Evolutionary conservation across 2,888 invertebrate genomes (phyloP).

Genomic region (Troides oblongomaculatus): DNA sequence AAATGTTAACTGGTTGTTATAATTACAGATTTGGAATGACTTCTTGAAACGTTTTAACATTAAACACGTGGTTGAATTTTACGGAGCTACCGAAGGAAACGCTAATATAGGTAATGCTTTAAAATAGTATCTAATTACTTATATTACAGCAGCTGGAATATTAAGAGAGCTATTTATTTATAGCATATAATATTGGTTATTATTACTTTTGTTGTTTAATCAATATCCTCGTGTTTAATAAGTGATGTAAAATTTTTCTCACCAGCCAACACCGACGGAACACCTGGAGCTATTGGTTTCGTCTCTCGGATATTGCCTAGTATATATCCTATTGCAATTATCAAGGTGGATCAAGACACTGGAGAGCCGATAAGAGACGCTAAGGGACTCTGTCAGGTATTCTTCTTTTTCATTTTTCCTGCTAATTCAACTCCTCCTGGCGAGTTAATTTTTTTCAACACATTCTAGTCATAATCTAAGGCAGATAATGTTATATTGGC

Average conservation of each 20-base stretch:
- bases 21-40: conserved; percentile 90
- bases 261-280: conserved; percentile 94
- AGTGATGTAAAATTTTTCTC: too few species aligned
- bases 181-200: too few species aligned
- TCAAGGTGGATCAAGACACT: conserved; percentile 92
- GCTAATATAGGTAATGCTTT: conserved; percentile 90
- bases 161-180: too few species aligned
- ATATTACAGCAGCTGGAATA: too few species aligned
- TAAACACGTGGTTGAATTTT: conserved; percentile 93
- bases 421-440: too few species aligned
- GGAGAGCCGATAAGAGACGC: conserved; percentile 95
- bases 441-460: too few species aligned
- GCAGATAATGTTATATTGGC: too few species aligned
- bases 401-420: too few species aligned
- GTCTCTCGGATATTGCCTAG: conserved; percentile 93
- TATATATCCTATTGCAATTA: conserved; percentile 96
- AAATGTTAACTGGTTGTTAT: background rate
- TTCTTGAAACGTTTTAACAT: conserved; percentile 94
- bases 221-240: conserved; percentile 1
- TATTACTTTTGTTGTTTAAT: background rate
- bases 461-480: too few species aligned
- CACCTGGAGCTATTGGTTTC: conserved; percentile 97
- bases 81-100: conserved; percentile 99
- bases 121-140: too few species aligned
- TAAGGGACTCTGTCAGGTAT: conserved; percentile 89